phyloP scores from a whole-genome alignment of 2,797 vertebrate species.

The Gila robusta region DNA sequence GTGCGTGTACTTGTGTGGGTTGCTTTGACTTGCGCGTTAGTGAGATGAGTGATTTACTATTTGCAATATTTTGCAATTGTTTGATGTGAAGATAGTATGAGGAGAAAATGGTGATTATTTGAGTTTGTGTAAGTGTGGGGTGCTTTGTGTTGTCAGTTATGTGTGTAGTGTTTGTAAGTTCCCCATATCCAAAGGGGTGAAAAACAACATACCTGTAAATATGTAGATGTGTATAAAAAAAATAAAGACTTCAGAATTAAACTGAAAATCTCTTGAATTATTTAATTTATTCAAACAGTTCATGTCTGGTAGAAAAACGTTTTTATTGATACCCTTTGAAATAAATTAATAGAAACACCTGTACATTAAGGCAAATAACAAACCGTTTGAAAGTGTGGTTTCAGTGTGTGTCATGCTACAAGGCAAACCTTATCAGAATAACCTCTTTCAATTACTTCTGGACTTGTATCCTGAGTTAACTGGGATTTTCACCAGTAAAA shows the following conservation, averaged over 20 bases:
- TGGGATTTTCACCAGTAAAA: neutral
- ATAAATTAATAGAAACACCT: constrained; percentile 43
- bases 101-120: constrained; percentile 55
- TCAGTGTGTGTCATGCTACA: neutral
- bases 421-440: neutral
- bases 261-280: constrained; percentile 44
- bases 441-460: neutral
- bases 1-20: constrained; percentile 73
- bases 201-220: constrained; percentile 75
- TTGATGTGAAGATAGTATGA: constrained; percentile 67
- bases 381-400: neutral
- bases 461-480: neutral
- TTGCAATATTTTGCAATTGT: constrained; percentile 72
- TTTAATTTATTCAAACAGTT: neutral
- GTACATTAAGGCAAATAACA: neutral
- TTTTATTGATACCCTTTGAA: constrained; percentile 41
- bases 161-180: constrained; percentile 64
- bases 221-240: constrained; percentile 85
- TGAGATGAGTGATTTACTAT: constrained; percentile 67
- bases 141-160: constrained; percentile 67
- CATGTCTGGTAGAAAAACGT: neutral
- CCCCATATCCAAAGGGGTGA: constrained; percentile 58
- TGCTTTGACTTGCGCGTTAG: constrained; percentile 74
- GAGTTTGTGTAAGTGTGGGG: constrained; percentile 71
- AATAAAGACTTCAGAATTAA: constrained; percentile 75